These are phyloP conservation scores for Cottus gobio DNA, from an alignment of 2,113 vertebrate species.

Conservation along the genomic window DNA sequence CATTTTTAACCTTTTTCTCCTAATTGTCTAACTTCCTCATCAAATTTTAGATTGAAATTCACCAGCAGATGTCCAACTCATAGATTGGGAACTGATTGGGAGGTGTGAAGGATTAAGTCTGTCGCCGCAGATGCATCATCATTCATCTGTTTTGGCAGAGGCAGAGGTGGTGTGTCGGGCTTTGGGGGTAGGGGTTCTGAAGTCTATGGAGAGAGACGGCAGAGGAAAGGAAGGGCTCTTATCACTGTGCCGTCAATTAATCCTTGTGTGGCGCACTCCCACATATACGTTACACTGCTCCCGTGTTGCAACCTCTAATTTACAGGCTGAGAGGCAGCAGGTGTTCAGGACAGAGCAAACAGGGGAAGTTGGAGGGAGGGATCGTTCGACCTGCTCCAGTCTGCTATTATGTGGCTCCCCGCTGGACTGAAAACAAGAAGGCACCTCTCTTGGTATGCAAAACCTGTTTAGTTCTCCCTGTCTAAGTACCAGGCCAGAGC, in stretches of 20 bases:
- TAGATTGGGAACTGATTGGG: constrained; percentile 35
- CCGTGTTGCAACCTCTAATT: constrained; percentile 72
- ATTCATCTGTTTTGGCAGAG: constrained; percentile 52
- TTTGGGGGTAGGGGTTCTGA: constrained; percentile 33
- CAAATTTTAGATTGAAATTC: constrained; percentile 32
- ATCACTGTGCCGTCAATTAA: constrained; percentile 67
- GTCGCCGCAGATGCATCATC: constrained; percentile 52
- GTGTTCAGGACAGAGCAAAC: constrained; percentile 70
- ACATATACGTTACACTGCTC: constrained; percentile 60
- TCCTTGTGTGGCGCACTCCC: constrained; percentile 51
- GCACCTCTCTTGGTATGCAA: constrained; percentile 70
- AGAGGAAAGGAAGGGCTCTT: constrained; percentile 48
- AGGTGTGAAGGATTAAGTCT: constrained; percentile 41
- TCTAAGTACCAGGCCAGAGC: constrained; percentile 48
- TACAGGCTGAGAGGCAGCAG: constrained; percentile 73
- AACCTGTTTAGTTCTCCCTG: constrained; percentile 59
- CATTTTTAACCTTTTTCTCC: not conserved
- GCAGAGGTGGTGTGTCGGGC: constrained; percentile 23
- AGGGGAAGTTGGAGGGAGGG: constrained; percentile 60
- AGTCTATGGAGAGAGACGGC: constrained; percentile 38
- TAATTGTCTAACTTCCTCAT: constrained; percentile 7
- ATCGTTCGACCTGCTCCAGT: constrained; percentile 37
- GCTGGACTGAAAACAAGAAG: constrained; percentile 60
- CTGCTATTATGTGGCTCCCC: constrained; percentile 63
- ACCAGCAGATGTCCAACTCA: constrained; percentile 55